Percentiles rank a stretch among this genome's conserved stretches.
These are phyloP conservation scores for Brachionus plicatilis DNA, from an alignment of 1,140 invertebrate species.

Conservation along the genomic window DNA sequence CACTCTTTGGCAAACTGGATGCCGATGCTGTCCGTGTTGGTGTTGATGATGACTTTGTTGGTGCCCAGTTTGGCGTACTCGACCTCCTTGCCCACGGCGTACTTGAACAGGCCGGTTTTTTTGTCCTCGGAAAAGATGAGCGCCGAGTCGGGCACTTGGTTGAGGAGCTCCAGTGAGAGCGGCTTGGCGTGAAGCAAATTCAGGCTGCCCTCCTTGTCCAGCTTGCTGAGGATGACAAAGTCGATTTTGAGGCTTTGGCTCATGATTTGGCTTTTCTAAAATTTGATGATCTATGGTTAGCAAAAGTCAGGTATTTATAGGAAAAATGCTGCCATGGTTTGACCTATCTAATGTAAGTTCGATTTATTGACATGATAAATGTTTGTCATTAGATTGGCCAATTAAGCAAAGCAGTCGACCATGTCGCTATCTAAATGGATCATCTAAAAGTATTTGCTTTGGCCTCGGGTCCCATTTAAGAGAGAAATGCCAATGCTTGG, in stretches of 20 bases:
- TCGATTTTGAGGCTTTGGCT: conserved; percentile 1
- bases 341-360: neutral
- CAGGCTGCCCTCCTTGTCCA: conserved; percentile 15
- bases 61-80: conserved; percentile 10
- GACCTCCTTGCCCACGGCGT: neutral
- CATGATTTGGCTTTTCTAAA: neutral
- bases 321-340: neutral
- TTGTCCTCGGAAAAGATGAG: neutral
- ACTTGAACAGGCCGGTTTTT: neutral
- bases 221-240: conserved; percentile 7
- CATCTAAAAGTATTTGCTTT: neutral
- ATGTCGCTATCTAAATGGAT: neutral
- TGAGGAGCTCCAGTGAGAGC: neutral
- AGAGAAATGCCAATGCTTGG: neutral
- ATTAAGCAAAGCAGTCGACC: neutral
- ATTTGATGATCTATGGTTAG: neutral
- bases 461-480: neutral
- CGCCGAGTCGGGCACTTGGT: neutral
- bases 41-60: conserved; percentile 33
- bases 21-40: neutral
- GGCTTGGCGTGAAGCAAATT: neutral
- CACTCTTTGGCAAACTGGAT: neutral
- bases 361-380: neutral
- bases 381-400: neutral
- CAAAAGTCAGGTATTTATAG: neutral